Base-by-base conservation (phyloP, 2,888 invertebrate genomes). In the Stictocephala bisonia region DNA sequence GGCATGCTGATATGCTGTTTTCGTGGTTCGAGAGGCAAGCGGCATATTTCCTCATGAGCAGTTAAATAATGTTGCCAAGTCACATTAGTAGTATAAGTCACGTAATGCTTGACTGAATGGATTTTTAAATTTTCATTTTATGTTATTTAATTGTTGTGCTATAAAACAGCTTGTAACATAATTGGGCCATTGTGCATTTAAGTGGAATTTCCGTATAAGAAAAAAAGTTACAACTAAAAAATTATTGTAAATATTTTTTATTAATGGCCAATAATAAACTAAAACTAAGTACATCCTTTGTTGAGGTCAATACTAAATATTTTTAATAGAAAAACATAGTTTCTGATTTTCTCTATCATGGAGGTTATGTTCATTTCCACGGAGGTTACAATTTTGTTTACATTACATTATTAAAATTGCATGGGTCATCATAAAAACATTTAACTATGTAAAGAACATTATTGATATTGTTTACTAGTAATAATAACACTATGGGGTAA, bases 261-360 rank as follows among this genome's bases (percentile, higher is more conserved):
- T 58, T 58, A 13, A 13, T 26, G 6, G n/a, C 7, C n/a, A 58
- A 58, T 27, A 58, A 58, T 26, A 58, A 58, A 58, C 58, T 26
- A 15, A 26, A 26, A 26, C 22, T 27, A 58, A 26, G 11, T 58
- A 58, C 58, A 26, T 27, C 58, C 58, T 58, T 58, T 58, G 26
- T n/a, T 26, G 15, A 58, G 18, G 58, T 58, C 58, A 58, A 58
- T 24, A 58, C 22, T 27, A n/a, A 13, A 58, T 15, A 58, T 26
- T 58, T 58, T 26, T 58, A 27, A 24, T 27, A 58, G n/a, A 29
- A 58, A 48, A 3, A 58, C 4, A 20, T 13, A 58, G 22, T 26
- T 26, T 50, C 24, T 7, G 6, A n/a, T 6, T 50, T 50, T 50
- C 24, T 20, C 15, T 20, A 50, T 50, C 50, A 50, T 58, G 58